Evolutionary conservation across 2,113 vertebrate species (phyloP).

Genomic region (Eublepharis macularius): DNA sequence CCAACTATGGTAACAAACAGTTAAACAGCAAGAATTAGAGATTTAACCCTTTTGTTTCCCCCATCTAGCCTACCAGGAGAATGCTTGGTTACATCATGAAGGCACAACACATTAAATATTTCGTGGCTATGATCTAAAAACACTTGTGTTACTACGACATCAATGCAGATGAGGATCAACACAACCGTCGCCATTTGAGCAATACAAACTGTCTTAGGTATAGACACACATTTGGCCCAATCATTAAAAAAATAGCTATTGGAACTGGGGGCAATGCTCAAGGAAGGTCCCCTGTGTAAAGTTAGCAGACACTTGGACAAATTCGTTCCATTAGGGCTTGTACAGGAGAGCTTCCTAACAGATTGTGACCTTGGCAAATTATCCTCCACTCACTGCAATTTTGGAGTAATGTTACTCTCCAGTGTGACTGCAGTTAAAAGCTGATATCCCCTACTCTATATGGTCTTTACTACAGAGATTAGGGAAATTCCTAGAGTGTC

Average conservation of each 20-base stretch:
- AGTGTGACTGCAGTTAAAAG: constrained; percentile 45
- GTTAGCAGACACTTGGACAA: neutral
- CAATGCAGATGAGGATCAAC: constrained; percentile 77
- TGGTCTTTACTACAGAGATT: too few relatives aligned
- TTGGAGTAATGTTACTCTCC: constrained; percentile 53
- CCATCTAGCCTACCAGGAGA: constrained; percentile 83
- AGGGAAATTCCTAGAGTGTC: too few relatives aligned
- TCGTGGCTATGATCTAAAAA: constrained; percentile 85
- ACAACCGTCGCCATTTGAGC: constrained; percentile 76
- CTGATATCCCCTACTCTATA: neutral
- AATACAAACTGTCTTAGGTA: constrained; percentile 72
- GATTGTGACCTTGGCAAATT: constrained; percentile 49
- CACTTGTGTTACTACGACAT: constrained; percentile 82
- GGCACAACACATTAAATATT: constrained; percentile 94
- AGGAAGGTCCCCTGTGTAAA: neutral
- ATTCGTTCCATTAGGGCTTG: neutral
- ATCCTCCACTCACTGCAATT: constrained; percentile 49
- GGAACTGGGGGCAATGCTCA: constrained; percentile 16
- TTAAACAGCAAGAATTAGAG: constrained; percentile 81
- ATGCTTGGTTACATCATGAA: constrained; percentile 91
- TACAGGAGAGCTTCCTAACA: neutral
- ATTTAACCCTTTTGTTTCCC: constrained; percentile 79
- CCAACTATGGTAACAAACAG: constrained; percentile 87
- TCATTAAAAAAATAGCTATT: constrained; percentile 64
- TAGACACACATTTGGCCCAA: constrained; percentile 76